phyloP scores from a whole-genome alignment of 1,140 invertebrate genomes.

The Catajapyx aquilonaris region DNA sequence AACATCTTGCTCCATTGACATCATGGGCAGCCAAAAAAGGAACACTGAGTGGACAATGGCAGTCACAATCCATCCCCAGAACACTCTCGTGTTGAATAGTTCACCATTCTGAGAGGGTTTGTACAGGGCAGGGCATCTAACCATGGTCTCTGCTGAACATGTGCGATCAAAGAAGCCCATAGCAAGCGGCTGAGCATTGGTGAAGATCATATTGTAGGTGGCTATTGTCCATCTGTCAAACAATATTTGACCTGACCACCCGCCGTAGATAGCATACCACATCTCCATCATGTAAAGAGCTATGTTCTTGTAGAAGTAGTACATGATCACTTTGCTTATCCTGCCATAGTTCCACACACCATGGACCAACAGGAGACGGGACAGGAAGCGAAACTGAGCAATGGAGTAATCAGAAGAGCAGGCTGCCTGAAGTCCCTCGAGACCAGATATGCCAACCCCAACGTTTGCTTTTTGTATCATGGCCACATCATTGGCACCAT shows the following conservation, averaged over 20 bases:
- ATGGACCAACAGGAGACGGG: conserved; percentile 82
- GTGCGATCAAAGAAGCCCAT: conserved; percentile 91
- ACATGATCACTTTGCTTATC: conserved; percentile 96
- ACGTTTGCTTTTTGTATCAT: conserved; percentile 30
- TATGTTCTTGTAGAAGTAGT: conserved; percentile 99
- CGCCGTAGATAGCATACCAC: conserved; percentile 96
- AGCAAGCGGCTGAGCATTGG: conserved; percentile 81
- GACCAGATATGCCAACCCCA: conserved; percentile 42
- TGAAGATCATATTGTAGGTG: conserved; percentile 93
- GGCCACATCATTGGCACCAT: conserved; percentile 32
- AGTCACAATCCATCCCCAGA: conserved; percentile 94
- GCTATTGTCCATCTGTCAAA: conserved; percentile 98
- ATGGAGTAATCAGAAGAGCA: conserved; percentile 43
- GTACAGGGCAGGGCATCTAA: conserved; percentile 81
- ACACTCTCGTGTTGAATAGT: conserved; percentile 60
- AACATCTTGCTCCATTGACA: conserved; percentile 47
- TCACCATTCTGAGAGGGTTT: conserved; percentile 63
- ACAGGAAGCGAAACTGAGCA: conserved; percentile 64
- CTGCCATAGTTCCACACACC: conserved; percentile 97
- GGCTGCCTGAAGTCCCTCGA: conserved; percentile 42
- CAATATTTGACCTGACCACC: conserved; percentile 94
- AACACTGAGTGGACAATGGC: conserved; percentile 82
- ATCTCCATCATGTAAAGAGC: conserved; percentile 93
- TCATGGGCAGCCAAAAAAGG: conserved; percentile 82
- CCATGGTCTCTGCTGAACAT: conserved; percentile 77